phyloP scores from a whole-genome alignment of 30 jellyfish, hydroid and myxozoan species.

The Clytia hemisphaerica region DNA sequence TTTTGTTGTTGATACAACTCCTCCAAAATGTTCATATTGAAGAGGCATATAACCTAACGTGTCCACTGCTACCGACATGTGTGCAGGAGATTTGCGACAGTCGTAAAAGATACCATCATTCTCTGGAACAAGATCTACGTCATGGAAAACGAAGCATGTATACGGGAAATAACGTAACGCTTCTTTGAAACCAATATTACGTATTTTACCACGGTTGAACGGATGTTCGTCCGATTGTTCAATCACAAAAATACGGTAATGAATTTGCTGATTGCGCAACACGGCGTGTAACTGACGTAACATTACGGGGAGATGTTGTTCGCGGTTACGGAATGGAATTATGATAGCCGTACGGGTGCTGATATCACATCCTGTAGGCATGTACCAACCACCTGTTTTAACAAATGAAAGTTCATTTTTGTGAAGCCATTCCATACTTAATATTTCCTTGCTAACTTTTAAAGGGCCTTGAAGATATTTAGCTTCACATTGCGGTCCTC shows the following conservation, averaged over 20 bases:
- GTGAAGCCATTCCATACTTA: no score
- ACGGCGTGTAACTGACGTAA: constrained; percentile 35
- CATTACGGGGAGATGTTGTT: constrained; percentile 22
- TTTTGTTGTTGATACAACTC: no score
- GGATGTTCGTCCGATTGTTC: constrained; percentile 31
- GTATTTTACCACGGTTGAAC: constrained; percentile 39
- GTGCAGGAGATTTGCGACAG: constrained; percentile 34
- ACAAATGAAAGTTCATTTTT: no score
- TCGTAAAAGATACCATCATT: constrained; percentile 27
- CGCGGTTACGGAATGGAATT: constrained; percentile 32
- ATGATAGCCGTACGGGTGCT: no score
- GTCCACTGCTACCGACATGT: constrained; percentile 35
- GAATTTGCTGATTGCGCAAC: constrained; percentile 5
- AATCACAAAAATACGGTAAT: constrained; percentile 39
- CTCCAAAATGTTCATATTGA: no score
- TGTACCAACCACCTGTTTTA: no score
- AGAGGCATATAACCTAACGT: constrained; percentile 30
- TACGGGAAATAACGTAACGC: constrained; percentile 22
- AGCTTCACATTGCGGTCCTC: no score
- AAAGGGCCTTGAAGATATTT: no score
- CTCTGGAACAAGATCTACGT: constrained; percentile 51
- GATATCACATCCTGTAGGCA: no score
- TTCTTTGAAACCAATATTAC: constrained; percentile 40
- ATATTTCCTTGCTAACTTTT: no score
- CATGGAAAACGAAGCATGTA: constrained; percentile 31